These are phyloP conservation scores for Drosophila percnosoma DNA, from an alignment of 2,888 invertebrate species.

Conservation along the genomic window DNA sequence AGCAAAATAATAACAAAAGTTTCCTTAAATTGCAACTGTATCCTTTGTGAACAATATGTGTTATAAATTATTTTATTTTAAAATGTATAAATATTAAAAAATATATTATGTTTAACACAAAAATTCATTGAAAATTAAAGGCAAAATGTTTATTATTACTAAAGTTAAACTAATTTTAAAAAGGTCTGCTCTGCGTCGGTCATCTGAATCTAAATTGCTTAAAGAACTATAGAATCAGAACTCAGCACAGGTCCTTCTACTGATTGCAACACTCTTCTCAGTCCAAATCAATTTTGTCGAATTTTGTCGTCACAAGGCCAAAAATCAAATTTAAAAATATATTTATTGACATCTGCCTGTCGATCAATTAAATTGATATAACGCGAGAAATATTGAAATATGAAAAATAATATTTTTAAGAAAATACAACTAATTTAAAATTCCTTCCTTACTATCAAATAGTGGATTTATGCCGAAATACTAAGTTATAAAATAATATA, in stretches of 20 bases:
- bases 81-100: conserved; percentile 68
- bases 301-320: background rate
- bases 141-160: conserved; percentile 44
- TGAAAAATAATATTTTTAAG: background rate
- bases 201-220: background rate
- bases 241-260: background rate
- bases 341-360: background rate
- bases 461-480: background rate
- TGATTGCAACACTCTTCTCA: background rate
- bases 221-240: background rate
- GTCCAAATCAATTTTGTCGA: background rate
- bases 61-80: conserved; percentile 67
- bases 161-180: conserved; percentile 8
- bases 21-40: conserved; percentile 43
- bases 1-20: conserved; percentile 52
- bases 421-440: background rate
- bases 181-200: background rate
- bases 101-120: conserved; percentile 54
- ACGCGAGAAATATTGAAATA: background rate
- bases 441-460: background rate
- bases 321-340: background rate
- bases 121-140: conserved; percentile 64
- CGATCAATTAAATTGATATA: background rate
- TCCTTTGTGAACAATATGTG: conserved; percentile 48
- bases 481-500: background rate